Percentiles rank a stretch among this genome's conserved stretches.
Evolutionary conservation across 1,140 invertebrate genomes (phyloP).

Genomic region (Cyclargus thomasi): DNA sequence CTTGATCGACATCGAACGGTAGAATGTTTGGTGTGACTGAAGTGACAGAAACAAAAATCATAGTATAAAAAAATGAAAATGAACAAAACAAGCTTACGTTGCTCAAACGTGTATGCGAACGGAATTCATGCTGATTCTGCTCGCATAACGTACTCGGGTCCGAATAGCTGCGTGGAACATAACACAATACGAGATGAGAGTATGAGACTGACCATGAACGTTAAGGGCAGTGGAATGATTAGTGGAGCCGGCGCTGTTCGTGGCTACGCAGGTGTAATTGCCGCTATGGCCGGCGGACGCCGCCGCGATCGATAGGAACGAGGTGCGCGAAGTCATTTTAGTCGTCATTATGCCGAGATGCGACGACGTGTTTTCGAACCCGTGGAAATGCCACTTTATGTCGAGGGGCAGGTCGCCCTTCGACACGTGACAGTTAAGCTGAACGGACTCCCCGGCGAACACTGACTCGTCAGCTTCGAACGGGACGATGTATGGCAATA

Average conservation of each 20-base stretch:
- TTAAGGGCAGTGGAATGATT: slow-evolving; percentile 81
- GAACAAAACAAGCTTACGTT: slow-evolving; percentile 45
- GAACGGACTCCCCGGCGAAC: slow-evolving; percentile 87
- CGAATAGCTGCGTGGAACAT: slow-evolving; percentile 40
- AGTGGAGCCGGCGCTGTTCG: slow-evolving; percentile 82
- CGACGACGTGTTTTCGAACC: slow-evolving; percentile 76
- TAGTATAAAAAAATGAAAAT: slow-evolving; percentile 34
- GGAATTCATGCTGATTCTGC: slow-evolving; percentile 62
- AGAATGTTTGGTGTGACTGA: slow-evolving; percentile 81
- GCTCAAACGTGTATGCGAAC: slow-evolving; percentile 36
- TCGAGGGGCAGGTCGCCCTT: slow-evolving; percentile 86
- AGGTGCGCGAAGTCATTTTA: slow-evolving; percentile 85
- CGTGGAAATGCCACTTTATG: slow-evolving; percentile 87
- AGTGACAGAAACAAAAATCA: slow-evolving; percentile 34
- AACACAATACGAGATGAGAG: slow-evolving; percentile 33
- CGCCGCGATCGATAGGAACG: slow-evolving; percentile 85
- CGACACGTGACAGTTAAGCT: slow-evolving; percentile 84
- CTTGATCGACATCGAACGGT: slow-evolving; percentile 80
- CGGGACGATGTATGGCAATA: slow-evolving; percentile 85
- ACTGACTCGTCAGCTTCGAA: slow-evolving; percentile 86
- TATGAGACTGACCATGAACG: slow-evolving; percentile 81
- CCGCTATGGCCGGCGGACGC: slow-evolving; percentile 85
- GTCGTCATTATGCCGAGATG: slow-evolving; percentile 82
- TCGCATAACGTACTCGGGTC: slow-evolving; percentile 37
- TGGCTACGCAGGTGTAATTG: slow-evolving; percentile 87